Base-by-base conservation (phyloP, 1,140 invertebrate genomes). In the Lethrus apterus region DNA sequence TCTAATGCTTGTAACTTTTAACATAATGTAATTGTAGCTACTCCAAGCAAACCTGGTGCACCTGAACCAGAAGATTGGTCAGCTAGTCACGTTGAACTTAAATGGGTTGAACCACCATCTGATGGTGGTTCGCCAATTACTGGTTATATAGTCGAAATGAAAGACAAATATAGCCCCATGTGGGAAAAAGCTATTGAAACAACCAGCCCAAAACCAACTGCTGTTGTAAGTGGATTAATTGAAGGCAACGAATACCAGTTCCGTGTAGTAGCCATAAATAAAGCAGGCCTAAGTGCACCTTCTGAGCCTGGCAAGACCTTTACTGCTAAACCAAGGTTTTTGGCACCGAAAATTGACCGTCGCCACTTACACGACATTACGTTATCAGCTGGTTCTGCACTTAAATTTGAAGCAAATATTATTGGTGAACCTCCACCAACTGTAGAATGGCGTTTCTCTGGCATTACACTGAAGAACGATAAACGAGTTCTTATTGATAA, bases 191-290 rank as follows among this genome's bases (percentile, higher is more conserved):
- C 87, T 23, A 58, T 84, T 15, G 89, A 93, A 70, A 89, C 84
- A 0, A 81, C 82, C 47, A 76, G 72, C 14, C 73, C 83, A 3
- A 73, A 75, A 10, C 84, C 85, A 0, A 77, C 80, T 52, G 89
- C 79, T 24, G 77, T 79, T 30, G 80, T 94, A 2, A 84, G 82
- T 51, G 91, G 92, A 44, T 70, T 99, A 2, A 87, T 93, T 54
- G 93, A 98, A 75, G 94, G 94, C 32, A 92, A 94, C 63, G 92
- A 97, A 66, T 99, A 99, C 66, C 92, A 98, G 67, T 98, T 98
- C 80, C 81, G 95, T n/a, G 87, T 98, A 2, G 88, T 90, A 57
- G 94, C 95, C 21, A 75, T 94, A 17, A 98, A 98, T 67, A 94
- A 94, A 67, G 92, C 90, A 45, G 93, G 93, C 1, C 82, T 84